phyloP scores from a whole-genome alignment of 2,113 vertebrate species.

The Sebastes fasciatus region DNA sequence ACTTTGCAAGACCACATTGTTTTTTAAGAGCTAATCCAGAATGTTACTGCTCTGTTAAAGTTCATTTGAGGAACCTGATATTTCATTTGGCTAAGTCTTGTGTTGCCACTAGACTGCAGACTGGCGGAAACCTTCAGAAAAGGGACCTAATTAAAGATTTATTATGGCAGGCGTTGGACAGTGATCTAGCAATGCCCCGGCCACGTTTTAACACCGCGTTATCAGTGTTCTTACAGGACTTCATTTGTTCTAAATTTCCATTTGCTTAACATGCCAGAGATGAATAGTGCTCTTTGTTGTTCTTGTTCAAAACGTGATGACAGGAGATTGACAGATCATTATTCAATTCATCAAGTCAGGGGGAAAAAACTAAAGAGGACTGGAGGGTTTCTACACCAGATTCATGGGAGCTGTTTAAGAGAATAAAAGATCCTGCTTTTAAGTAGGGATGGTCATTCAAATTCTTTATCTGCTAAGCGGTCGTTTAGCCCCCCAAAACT shows the following conservation, averaged over 20 bases:
- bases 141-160: constrained; percentile 63
- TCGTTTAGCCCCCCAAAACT: constrained; percentile 63
- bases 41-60: constrained; percentile 77
- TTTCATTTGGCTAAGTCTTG: constrained; percentile 74
- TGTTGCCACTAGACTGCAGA: constrained; percentile 67
- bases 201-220: constrained; percentile 31
- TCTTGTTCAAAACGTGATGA: constrained; percentile 10
- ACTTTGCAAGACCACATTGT: constrained; percentile 63
- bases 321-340: constrained; percentile 44
- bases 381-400: constrained; percentile 39
- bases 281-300: neutral
- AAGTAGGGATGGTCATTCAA: constrained; percentile 74
- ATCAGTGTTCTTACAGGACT: constrained; percentile 37
- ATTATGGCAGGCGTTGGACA: constrained; percentile 39
- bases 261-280: constrained; percentile 21
- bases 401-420: constrained; percentile 61
- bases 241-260: constrained; percentile 19
- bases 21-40: constrained; percentile 73
- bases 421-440: constrained; percentile 71
- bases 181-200: constrained; percentile 35
- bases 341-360: constrained; percentile 28
- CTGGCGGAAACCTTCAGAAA: constrained; percentile 65
- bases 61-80: constrained; percentile 81
- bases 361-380: constrained; percentile 25
- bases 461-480: constrained; percentile 81